Percentiles rank a stretch among this genome's conserved stretches.
phyloP scores from a whole-genome alignment of 1,140 invertebrate genomes.

The Myzus persicae region DNA sequence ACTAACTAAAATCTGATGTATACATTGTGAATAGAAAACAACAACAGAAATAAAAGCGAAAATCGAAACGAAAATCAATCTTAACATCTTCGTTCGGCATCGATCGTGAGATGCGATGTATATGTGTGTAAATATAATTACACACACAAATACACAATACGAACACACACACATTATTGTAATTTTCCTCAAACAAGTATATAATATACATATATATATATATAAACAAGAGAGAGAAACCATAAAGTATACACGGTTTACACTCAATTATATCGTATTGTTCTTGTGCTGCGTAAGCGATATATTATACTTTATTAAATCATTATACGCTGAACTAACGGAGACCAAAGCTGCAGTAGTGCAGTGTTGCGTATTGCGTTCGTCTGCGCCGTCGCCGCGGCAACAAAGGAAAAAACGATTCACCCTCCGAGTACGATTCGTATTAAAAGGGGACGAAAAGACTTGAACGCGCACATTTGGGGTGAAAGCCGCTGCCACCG shows the following conservation, averaged over 20 bases:
- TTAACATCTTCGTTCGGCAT: not conserved
- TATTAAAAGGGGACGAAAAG: slow-evolving; percentile 12
- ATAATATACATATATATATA: not conserved
- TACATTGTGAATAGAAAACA: not conserved
- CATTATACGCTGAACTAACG: not conserved
- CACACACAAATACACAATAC: not conserved
- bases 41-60: not conserved
- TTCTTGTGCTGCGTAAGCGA: not conserved
- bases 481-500: not conserved
- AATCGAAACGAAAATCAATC: not conserved
- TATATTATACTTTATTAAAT: not conserved
- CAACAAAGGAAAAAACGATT: slow-evolving; percentile 44
- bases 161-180: not conserved
- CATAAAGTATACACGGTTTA: not conserved
- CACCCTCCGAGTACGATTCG: slow-evolving; percentile 13
- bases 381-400: slow-evolving; percentile 41
- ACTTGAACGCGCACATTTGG: slow-evolving; percentile 42
- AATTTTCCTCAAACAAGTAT: too few species aligned
- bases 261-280: not conserved
- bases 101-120: not conserved
- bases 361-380: slow-evolving; percentile 8
- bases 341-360: not conserved
- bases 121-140: not conserved
- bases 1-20: not conserved
- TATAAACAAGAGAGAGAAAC: not conserved